phyloP scores from a whole-genome alignment of 1,140 invertebrate genomes.

The Steinernema feltiae region DNA sequence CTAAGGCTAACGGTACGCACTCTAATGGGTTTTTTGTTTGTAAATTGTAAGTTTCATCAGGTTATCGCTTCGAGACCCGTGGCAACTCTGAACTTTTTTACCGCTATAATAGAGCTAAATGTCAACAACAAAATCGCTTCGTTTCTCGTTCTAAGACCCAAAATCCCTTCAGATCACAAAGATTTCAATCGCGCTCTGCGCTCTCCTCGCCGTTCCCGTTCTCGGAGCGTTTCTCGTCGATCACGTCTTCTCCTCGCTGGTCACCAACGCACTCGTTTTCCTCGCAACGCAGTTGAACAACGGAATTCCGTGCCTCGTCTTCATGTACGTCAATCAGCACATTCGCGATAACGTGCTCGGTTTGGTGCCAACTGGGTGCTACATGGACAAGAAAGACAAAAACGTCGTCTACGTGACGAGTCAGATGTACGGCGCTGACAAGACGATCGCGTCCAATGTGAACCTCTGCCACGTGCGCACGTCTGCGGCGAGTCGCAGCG shows the following conservation, averaged over 20 bases:
- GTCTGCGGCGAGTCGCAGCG: neutral
- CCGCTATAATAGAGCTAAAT: too few species aligned
- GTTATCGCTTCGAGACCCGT: too few species aligned
- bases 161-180: neutral
- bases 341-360: neutral
- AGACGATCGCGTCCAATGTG: neutral
- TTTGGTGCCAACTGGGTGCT: neutral
- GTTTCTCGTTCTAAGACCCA: too few species aligned
- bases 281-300: neutral
- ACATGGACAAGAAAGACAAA: neutral
- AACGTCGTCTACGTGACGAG: neutral
- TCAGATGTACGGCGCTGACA: neutral
- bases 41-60: too few species aligned
- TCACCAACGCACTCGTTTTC: neutral
- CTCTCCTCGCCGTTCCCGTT: neutral
- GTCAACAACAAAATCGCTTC: too few species aligned
- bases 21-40: too few species aligned
- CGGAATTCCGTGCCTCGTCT: neutral
- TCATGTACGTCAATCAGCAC: neutral
- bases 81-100: too few species aligned
- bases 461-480: too few species aligned
- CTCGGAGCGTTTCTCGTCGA: neutral
- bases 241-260: neutral
- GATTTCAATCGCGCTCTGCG: neutral
- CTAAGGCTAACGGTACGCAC: too few species aligned